Evolutionary conservation across 2,888 invertebrate genomes (phyloP).

Genomic region (Stenchaetothrips biformis): DNA sequence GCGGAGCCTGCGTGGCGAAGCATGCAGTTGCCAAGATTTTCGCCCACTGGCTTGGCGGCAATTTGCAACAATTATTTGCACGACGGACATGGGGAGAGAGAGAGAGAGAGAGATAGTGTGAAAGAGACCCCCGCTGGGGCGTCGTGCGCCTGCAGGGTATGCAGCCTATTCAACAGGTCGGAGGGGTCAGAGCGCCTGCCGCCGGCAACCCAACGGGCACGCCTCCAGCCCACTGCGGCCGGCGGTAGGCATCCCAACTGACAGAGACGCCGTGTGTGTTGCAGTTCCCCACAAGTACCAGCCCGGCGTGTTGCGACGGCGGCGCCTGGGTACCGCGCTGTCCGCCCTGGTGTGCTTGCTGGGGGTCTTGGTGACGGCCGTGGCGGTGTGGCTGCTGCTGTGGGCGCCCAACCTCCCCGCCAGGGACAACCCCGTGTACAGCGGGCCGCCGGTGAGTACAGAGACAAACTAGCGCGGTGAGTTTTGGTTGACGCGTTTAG

Average conservation of each 20-base stretch:
- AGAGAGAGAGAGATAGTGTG: too few species aligned
- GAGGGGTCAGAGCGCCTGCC: background rate
- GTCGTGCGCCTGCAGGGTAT: background rate
- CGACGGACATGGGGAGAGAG: too few species aligned
- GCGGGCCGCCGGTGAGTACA: constrained; percentile 55
- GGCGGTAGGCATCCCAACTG: too few species aligned
- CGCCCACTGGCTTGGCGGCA: too few species aligned
- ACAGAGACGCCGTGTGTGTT: background rate
- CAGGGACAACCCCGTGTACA: constrained; percentile 61
- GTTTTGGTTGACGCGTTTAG: background rate
- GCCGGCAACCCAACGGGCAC: too few species aligned
- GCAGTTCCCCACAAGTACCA: constrained; percentile 48
- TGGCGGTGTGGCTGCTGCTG: constrained; percentile 56
- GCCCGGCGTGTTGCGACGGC: constrained; percentile 50
- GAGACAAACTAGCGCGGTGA: background rate
- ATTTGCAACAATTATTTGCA: too few species aligned
- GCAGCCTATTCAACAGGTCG: background rate
- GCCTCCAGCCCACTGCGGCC: too few species aligned
- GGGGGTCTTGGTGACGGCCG: constrained; percentile 52
- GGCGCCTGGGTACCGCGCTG: constrained; percentile 49
- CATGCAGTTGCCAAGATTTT: too few species aligned
- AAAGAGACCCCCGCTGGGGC: too few species aligned
- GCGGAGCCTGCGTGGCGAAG: background rate
- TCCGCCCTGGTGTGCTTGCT: constrained; percentile 51
- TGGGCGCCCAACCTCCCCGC: constrained; percentile 57